Base-by-base conservation (phyloP, 2,113 vertebrate species). In the Alexandromys fortis region DNA sequence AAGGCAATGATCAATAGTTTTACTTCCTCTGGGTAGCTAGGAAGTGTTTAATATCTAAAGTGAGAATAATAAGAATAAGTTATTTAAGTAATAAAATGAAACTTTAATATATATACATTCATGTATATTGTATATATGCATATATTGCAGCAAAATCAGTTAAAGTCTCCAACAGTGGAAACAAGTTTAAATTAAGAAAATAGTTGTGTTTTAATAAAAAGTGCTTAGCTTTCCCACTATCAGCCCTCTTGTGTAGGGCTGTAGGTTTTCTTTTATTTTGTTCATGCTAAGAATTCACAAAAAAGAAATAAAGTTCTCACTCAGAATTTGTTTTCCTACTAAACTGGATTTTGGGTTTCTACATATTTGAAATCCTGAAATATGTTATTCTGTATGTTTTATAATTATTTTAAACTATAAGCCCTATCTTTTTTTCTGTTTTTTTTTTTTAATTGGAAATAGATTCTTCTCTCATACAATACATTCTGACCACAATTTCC, bases 151-250 rank as follows among this genome's bases (percentile, higher is more conserved):
- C 49, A 95, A 86, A 75, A 91, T 67, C 52, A 94, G 6, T 86
- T 82, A 58, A 85, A 72, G 14, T 92, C 6, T 94, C 67, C 6
- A 63, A 55, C 6, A 77, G 47, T 65, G 68, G 63, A 16, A 93
- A 90, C 38, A 81, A 28, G 24, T 95, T 78, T 63, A 91, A 72
- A 26, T 76, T 33, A 75, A 77, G 14, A 82, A 88, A 35, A 63
- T 49, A 86, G 83, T 78, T 28, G 33, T 67, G 78, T 87, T 96
- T 94, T 79, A 75, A 78, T 77, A 61, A 89, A 96, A 94, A 73
- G 65, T 42, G 14, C 10, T 4, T 16, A 58, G 1, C 1, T 61
- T 24, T n/a, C 1, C 65, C 49, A 70, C 10, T 7, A 26, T 28
- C 24, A 70, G 24, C 3, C 28, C 24, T 81, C 47, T 47, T 85